These are phyloP conservation scores for Halisarca cf. caerulea DNA, from an alignment of 37 sponge, comb jelly and placozoan species.

Conservation along the genomic window DNA sequence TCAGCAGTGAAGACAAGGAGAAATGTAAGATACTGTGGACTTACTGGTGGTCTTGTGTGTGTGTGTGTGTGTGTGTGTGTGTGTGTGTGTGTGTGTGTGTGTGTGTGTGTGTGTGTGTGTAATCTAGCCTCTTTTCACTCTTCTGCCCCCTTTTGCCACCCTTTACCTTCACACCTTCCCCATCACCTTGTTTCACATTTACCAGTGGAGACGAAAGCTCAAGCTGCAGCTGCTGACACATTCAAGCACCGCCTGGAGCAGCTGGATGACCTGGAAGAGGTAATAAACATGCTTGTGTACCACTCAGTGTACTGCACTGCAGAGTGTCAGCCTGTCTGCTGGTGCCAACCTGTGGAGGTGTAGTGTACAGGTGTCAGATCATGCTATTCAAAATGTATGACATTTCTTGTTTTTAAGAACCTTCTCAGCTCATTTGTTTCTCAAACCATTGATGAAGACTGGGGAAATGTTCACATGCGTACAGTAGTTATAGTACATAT, in stretches of 20 bases:
- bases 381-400: too few species aligned
- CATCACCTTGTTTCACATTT: slow-evolving; percentile 23
- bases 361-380: too few species aligned
- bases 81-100: too few species aligned
- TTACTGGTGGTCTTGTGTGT: not conserved
- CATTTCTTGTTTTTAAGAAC: too few species aligned
- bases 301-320: not conserved
- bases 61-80: too few species aligned
- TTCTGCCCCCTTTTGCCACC: not conserved
- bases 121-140: not conserved
- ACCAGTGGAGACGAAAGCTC: slow-evolving; percentile 91
- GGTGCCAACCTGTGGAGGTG: too few species aligned
- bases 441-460: too few species aligned
- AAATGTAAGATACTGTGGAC: slow-evolving; percentile 55
- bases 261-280: slow-evolving; percentile 95
- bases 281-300: too few species aligned
- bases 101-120: too few species aligned
- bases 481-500: too few species aligned
- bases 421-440: too few species aligned
- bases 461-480: too few species aligned
- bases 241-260: slow-evolving; percentile 94
- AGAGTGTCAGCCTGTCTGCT: slow-evolving; percentile 22
- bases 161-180: not conserved
- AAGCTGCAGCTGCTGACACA: slow-evolving; percentile 79
- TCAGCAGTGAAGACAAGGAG: slow-evolving; percentile 79